Conservation (phyloP, 1,140 invertebrate genomes). For the Eurosta solidaginis region DNA sequence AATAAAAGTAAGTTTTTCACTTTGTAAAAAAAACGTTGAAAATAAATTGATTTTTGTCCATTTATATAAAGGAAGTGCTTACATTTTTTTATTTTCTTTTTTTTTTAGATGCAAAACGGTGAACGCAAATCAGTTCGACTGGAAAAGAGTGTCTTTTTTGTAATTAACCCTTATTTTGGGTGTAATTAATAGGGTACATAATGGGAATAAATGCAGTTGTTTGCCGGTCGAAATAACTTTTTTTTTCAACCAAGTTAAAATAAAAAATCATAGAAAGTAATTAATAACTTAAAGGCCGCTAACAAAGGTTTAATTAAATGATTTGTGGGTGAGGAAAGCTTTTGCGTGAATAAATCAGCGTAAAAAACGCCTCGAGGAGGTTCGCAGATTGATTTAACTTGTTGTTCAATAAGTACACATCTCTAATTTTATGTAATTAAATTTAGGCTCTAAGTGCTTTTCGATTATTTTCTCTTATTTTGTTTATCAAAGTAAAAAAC, state of each 20-base stretch:
- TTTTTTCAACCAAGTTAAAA: neutral
- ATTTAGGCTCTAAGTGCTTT: no score
- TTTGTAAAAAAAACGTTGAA: no score
- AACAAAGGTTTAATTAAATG: constrained; percentile 30
- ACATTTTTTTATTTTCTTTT: no score
- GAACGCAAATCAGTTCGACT: constrained; percentile 3
- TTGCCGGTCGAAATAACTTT: neutral
- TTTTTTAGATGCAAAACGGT: neutral
- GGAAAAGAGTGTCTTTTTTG: neutral
- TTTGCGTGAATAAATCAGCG: neutral
- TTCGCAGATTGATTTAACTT: neutral
- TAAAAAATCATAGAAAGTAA: neutral
- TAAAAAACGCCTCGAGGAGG: neutral
- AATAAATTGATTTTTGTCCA: no score
- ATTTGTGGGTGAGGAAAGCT: constrained; percentile 19
- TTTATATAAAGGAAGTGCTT: no score
- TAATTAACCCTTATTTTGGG: constrained; percentile 22
- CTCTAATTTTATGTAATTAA: no score
- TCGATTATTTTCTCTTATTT: no score
- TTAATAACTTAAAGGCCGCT: constrained; percentile 19
- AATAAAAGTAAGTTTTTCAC: no score
- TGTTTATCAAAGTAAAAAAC: no score
- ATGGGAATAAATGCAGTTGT: constrained; percentile 30
- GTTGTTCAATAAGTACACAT: neutral
- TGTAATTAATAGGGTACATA: constrained; percentile 26